A percentile compares a stretch with the other conserved stretches of the same genome.
phyloP scores from a whole-genome alignment of 2,797 vertebrate species.

The Pangasius sanitwongsei region DNA sequence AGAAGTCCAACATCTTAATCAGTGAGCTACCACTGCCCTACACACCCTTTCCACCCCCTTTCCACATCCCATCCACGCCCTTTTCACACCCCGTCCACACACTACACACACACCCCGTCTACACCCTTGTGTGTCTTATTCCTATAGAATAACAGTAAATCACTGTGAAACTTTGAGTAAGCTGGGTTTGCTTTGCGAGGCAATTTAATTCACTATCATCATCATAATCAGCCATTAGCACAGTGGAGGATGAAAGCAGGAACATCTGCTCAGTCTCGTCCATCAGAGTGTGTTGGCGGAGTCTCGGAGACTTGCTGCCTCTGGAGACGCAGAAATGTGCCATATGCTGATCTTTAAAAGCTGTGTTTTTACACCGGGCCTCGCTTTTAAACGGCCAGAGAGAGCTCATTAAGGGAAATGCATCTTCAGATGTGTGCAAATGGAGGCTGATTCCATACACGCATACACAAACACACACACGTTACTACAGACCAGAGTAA shows the following conservation, averaged over 20 bases:
- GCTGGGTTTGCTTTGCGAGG: background rate
- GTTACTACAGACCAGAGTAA: too few species aligned
- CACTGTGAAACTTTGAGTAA: background rate
- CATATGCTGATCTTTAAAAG: constrained; percentile 73
- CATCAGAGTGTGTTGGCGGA: constrained; percentile 12
- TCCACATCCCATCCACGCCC: too few species aligned
- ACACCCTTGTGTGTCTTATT: background rate
- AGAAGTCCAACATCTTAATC: too few species aligned
- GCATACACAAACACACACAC: background rate
- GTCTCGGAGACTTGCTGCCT: constrained; percentile 19
- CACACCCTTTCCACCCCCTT: too few species aligned
- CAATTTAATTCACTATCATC: constrained; percentile 40
- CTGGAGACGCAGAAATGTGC: constrained; percentile 61
- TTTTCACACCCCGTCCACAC: background rate
- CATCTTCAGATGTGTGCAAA: constrained; percentile 56
- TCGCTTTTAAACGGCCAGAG: constrained; percentile 65
- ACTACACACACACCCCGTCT: background rate
- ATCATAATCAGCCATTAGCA: constrained; percentile 55
- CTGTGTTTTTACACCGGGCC: constrained; percentile 42
- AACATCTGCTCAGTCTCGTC: constrained; percentile 48
- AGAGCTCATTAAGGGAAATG: constrained; percentile 69
- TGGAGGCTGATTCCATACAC: constrained; percentile 12
- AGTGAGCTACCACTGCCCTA: too few species aligned
- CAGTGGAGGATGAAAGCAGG: constrained; percentile 27
- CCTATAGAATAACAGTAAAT: background rate